Conservation (phyloP, 2,888 invertebrate genomes). For the Diloba caeruleocephala region DNA sequence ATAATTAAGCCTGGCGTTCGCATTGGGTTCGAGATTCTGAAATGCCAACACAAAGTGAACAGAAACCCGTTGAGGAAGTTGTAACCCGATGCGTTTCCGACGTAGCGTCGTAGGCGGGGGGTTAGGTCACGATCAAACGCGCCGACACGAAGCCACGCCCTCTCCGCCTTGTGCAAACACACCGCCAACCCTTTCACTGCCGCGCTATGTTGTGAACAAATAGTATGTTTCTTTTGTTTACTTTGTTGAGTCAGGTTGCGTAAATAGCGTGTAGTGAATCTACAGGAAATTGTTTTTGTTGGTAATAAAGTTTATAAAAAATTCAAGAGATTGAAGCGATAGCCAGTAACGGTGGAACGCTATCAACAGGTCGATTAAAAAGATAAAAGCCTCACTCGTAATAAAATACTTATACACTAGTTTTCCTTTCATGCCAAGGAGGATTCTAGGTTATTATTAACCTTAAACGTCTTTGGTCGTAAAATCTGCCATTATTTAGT, state of each 20-base stretch:
- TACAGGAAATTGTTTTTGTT: constrained; percentile 40
- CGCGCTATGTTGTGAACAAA: constrained; percentile 39
- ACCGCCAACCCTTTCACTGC: constrained; percentile 49
- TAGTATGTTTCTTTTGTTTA: constrained; percentile 40
- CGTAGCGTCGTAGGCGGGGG: constrained; percentile 54
- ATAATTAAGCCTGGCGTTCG: constrained; percentile 47
- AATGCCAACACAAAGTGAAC: constrained; percentile 18
- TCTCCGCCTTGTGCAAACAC: constrained; percentile 37
- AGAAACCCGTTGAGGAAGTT: constrained; percentile 55
- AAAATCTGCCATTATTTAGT: too few relatives aligned
- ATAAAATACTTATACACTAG: too few relatives aligned
- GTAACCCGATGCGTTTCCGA: constrained; percentile 65
- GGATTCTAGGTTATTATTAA: too few relatives aligned
- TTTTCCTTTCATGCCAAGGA: too few relatives aligned
- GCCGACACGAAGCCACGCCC: constrained; percentile 54
- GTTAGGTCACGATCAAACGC: constrained; percentile 49
- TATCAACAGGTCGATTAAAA: too few relatives aligned
- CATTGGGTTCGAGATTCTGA: constrained; percentile 49
- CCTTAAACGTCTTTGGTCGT: too few relatives aligned
- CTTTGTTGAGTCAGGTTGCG: constrained; percentile 59
- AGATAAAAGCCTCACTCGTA: too few relatives aligned
- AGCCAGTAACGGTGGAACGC: not conserved
- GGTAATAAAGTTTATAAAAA: constrained; percentile 5
- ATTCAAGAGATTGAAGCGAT: not conserved
- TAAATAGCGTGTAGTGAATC: constrained; percentile 26